Percentiles rank a stretch among this genome's conserved stretches.
Conservation (phyloP, 2,888 invertebrate genomes). For the Cotesia congregata region DNA sequence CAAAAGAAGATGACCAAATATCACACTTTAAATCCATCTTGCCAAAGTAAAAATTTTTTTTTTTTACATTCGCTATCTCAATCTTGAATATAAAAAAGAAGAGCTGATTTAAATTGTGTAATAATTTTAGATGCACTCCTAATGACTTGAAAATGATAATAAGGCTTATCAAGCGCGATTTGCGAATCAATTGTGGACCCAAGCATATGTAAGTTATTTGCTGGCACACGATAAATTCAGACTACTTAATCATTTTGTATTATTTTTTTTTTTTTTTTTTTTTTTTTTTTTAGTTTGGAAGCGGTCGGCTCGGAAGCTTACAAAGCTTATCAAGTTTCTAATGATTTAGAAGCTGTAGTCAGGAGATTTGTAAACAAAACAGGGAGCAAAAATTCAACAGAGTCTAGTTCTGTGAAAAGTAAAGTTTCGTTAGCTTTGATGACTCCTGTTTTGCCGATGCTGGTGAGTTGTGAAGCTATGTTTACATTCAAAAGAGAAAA, state of each 20-base stretch:
- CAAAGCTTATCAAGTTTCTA: conserved; percentile 86
- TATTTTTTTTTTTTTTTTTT: conserved; percentile 28
- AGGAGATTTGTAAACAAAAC: conserved; percentile 53
- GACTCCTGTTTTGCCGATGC: conserved; percentile 94
- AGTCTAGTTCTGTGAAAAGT: conserved; percentile 22
- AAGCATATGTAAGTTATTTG: conserved; percentile 80
- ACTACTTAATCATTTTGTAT: neutral
- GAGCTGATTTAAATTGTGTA: conserved; percentile 10
- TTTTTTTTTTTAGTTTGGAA: conserved; percentile 73
- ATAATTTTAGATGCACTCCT: conserved; percentile 77
- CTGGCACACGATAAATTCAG: neutral
- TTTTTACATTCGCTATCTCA: neutral
- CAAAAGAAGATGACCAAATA: conserved; percentile 90
- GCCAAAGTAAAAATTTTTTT: conserved; percentile 67
- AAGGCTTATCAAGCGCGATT: conserved; percentile 90
- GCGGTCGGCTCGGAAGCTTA: conserved; percentile 92
- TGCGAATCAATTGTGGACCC: conserved; percentile 92
- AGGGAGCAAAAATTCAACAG: conserved; percentile 25
- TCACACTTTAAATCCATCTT: conserved; percentile 82
- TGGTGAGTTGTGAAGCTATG: conserved; percentile 70
- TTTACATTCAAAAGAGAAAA: conserved; percentile 7
- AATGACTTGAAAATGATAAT: conserved; percentile 90
- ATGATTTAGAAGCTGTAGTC: conserved; percentile 85
- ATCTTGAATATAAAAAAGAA: neutral
- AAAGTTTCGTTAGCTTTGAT: conserved; percentile 78